Conservation (phyloP, 1,140 invertebrate genomes). For the Brachystomella parvula region DNA sequence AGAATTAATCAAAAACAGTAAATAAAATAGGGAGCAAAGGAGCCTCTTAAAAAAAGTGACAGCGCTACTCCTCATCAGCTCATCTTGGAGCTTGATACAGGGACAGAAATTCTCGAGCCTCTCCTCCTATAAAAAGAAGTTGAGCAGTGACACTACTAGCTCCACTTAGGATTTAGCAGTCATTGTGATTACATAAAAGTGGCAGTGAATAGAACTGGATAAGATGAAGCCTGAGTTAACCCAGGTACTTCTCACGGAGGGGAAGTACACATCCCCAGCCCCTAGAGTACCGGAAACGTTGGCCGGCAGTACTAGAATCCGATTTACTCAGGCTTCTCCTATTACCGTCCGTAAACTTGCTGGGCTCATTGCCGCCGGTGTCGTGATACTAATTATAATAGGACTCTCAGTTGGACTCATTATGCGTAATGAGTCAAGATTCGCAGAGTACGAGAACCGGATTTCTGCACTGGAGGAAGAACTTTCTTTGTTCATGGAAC, state of each 20-base stretch:
- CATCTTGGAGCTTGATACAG: neutral
- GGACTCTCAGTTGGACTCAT: conserved; percentile 16
- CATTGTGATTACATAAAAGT: neutral
- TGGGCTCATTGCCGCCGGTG: conserved; percentile 4
- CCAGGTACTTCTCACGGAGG: conserved; percentile 14
- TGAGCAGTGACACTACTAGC: neutral
- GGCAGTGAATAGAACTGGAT: neutral
- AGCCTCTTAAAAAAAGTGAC: neutral
- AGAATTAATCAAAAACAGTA: neutral
- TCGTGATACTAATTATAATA: conserved; percentile 16
- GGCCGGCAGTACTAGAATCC: conserved; percentile 8
- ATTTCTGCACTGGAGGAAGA: conserved; percentile 20
- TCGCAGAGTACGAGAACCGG: conserved; percentile 19
- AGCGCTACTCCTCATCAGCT: neutral
- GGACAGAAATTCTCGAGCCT: neutral
- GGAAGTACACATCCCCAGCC: conserved; percentile 8
- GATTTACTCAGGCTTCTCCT: conserved; percentile 8
- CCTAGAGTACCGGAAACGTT: neutral
- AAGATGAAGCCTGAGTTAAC: conserved; percentile 32
- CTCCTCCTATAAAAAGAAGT: neutral
- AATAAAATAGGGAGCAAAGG: too few species aligned
- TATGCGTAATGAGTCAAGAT: conserved; percentile 19
- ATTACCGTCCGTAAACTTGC: neutral
- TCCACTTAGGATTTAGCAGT: neutral
- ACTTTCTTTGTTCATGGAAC: neutral